phyloP scores from a whole-genome alignment of 2,888 invertebrate genomes.

The Watsonalla cultraria region DNA sequence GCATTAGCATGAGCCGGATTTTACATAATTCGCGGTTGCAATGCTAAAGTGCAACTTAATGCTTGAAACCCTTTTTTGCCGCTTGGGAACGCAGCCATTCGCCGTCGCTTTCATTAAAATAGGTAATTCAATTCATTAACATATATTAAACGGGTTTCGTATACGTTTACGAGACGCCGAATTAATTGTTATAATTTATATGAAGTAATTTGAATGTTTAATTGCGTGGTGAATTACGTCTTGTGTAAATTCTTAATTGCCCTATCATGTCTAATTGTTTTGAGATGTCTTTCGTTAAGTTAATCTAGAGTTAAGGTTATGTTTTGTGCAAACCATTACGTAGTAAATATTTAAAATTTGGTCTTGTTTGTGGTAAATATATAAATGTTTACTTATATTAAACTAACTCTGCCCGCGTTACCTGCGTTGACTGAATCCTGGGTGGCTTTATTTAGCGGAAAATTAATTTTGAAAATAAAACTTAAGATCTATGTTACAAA shows the following conservation, averaged over 20 bases:
- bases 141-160: constrained; percentile 28
- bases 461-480: too few relatives aligned
- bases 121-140: constrained; percentile 42
- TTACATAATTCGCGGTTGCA: constrained; percentile 37
- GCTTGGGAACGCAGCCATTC: constrained; percentile 33
- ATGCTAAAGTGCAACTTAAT: constrained; percentile 31
- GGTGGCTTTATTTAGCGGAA: too few relatives aligned
- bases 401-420: too few relatives aligned
- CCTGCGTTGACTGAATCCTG: too few relatives aligned
- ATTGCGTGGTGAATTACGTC: background rate
- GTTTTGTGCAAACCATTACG: too few relatives aligned
- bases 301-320: background rate
- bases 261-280: constrained; percentile 9
- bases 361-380: too few relatives aligned
- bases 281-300: constrained; percentile 13
- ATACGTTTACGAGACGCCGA: background rate
- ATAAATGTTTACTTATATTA: too few relatives aligned
- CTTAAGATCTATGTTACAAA: too few relatives aligned
- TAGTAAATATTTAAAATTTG: too few relatives aligned
- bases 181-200: background rate
- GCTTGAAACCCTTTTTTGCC: constrained; percentile 19
- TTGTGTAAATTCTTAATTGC: background rate
- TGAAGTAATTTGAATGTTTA: background rate
- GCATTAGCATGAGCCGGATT: constrained; percentile 30
- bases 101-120: constrained; percentile 48